Percentiles rank a stretch among this genome's conserved stretches.
Evolutionary conservation across 2,888 invertebrate species (phyloP).

Genomic region (Parochlus steinenii): DNA sequence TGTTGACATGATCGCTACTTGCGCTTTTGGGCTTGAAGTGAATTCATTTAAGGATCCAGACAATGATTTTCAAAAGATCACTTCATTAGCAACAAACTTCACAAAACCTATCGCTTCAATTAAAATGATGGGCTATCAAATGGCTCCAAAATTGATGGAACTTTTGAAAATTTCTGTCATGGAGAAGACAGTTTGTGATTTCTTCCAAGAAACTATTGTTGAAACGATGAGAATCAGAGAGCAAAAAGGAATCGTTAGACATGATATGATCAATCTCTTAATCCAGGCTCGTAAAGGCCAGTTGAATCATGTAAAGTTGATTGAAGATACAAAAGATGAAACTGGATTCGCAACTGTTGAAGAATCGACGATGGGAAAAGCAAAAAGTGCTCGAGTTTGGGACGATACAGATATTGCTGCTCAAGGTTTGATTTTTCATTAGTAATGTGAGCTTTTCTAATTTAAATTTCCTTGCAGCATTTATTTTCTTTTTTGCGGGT

Average conservation of each 20-base stretch:
- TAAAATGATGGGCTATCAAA: slow-evolving; percentile 17
- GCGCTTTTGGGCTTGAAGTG: slow-evolving; percentile 30
- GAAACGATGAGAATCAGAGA: slow-evolving; percentile 32
- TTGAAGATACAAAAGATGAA: slow-evolving; percentile 15
- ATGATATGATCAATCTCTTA: slow-evolving; percentile 38
- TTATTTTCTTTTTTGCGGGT: no score
- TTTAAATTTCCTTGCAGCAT: no score
- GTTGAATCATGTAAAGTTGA: slow-evolving; percentile 20
- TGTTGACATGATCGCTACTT: slow-evolving; percentile 6
- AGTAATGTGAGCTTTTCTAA: no score
- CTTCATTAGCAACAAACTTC: slow-evolving; percentile 27
- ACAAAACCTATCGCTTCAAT: slow-evolving; percentile 16
- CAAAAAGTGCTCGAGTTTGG: slow-evolving; percentile 17
- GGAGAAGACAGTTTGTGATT: slow-evolving; percentile 21
- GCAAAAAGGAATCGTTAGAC: slow-evolving; percentile 30
- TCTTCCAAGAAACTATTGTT: slow-evolving; percentile 29
- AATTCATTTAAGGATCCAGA: slow-evolving; percentile 34
- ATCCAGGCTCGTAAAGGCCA: slow-evolving; percentile 32
- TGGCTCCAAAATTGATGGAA: slow-evolving; percentile 15
- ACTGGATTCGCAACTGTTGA: slow-evolving; percentile 19
- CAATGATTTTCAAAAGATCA: slow-evolving; percentile 37
- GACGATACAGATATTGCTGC: slow-evolving; percentile 38
- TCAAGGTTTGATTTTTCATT: slow-evolving; percentile 34
- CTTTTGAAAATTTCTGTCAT: slow-evolving; percentile 24
- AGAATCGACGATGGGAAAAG: slow-evolving; percentile 16